Base-by-base conservation (phyloP, 2,888 invertebrate species). In the Pycnomerus fuliginosus region DNA sequence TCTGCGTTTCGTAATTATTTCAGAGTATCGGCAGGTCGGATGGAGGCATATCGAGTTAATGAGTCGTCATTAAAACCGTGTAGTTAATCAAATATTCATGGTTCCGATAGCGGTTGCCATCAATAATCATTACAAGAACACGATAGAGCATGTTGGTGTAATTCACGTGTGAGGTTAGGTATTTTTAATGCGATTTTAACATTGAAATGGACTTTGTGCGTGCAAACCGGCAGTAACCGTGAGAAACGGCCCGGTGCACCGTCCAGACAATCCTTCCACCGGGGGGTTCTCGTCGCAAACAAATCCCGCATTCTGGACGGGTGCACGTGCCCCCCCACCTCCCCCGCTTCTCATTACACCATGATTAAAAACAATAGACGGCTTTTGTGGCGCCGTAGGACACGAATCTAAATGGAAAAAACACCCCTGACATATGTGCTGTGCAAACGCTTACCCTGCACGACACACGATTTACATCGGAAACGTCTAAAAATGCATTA, bases 131-230 rank as follows among this genome's bases (percentile, higher is more conserved):
- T 62, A 57, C 54, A 52, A 52, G 49, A 53, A 55, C 55, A 55
- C 50, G 51, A 48, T 51, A 45, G 51, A 50, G 53, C 58, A 52
- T 61, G 61, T 63, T 55, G 53, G 56, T 49, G 56, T 60, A 60
- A 62, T 59, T 59, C 56, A 55, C 56, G 53, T 57, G 52, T 54
- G 46, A 53, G 48, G 53, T 53, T 53, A 48, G 50, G 46, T 55
- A 56, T 58, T 59, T 61, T 60, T 58, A 62, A 61, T 58, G 55
- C 44, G 56, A 52, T 50, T 57, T 56, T 55, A 53, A 57, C 58
- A 60, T 56, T 58, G 50, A 61, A 64, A 64, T 60, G 61, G 59
- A 59, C 53, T 60, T 61, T 58, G 61, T 65, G 63, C 64, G 63
- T 65, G 64, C 50, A 40, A 42, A 48, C 44, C 44, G 51, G 59